Evolutionary conservation across 1,140 invertebrate species (phyloP).

Genomic region (Caenorhabditis briggsae): DNA sequence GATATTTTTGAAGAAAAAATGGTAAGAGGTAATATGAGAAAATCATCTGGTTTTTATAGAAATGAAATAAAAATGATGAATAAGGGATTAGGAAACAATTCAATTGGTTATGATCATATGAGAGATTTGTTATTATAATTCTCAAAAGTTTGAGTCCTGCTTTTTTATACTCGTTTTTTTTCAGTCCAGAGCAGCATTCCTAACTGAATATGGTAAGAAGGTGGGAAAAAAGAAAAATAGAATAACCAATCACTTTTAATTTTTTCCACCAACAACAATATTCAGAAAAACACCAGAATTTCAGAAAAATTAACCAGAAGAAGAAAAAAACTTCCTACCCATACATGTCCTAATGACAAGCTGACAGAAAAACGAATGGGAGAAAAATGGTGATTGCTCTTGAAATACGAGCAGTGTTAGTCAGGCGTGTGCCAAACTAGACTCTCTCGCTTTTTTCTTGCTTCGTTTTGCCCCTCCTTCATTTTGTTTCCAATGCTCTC

Average conservation of each 20-base stretch:
- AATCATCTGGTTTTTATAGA: no score
- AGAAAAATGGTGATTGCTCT: constrained; percentile 52
- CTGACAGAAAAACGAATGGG: constrained; percentile 21
- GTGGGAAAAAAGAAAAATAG: not conserved
- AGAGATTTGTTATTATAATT: no score
- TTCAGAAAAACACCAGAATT: not conserved
- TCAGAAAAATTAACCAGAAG: no score
- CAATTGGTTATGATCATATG: no score
- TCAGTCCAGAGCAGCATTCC: no score
- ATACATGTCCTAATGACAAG: constrained; percentile 46
- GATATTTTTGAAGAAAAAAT: constrained; percentile 8
- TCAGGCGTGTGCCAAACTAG: constrained; percentile 49
- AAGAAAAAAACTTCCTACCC: constrained; percentile 5
- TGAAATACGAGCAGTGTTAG: constrained; percentile 55
- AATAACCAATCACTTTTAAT: not conserved
- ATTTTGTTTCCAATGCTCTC: constrained; percentile 21
- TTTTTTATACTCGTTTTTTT: no score
- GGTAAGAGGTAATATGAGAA: no score
- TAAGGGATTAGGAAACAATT: no score
- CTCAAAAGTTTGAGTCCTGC: no score
- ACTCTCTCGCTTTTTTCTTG: constrained; percentile 37
- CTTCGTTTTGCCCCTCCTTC: not conserved
- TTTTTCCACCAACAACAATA: not conserved
- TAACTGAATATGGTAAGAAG: not conserved
- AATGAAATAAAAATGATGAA: no score